Evolutionary conservation across 23 tunicate genomes (phyloP), one percentile per base, ranked within the genome.

Genomic region (Corella eumyota): DNA sequence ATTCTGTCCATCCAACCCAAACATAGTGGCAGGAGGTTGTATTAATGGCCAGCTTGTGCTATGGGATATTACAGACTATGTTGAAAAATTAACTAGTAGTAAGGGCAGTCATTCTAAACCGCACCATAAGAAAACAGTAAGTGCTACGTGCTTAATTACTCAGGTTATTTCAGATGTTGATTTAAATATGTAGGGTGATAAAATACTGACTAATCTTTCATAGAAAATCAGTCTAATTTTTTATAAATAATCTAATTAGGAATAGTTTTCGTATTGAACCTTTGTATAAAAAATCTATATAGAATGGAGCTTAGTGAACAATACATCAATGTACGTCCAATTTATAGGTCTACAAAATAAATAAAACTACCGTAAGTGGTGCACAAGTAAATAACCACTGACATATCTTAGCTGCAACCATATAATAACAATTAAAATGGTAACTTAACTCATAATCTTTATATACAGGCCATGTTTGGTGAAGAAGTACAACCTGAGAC

Each of bases 1-100:
- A 48, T 85, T 84, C 46, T 85, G 95, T 53, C 90, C 90, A 0
- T 72, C 83, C 58, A 74, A 93, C 48, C 99, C 99, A 1, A 77
- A 93, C 61, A 71, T 76, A n/a, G 76, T 93, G 36, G 99, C 99
- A 0, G 99, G 80, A 17, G 99, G 99, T 0, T 93, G 99, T 48
- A 85, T 93, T 34, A 93, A 93, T 45, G 99, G 99, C 0, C 99
- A 93, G 52, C 60, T 93, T 7, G 95, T 85, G 20, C 35, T 93
- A 40, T 93, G 99, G 99, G 99, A 93, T 64, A 73, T 85, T 32
- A 58, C 83, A 0, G 90, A 72, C 27, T 67, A 85, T 55, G 77
- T 69, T 4, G 95, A 85, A 20, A 85, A 80, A 57, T 37, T 88
- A 51, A 84, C 32, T 20, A 88, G 71, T 31, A 65, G 55, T 21